Evolutionary conservation across 2,113 vertebrate species (phyloP).

Genomic region (Hydrolagus affinis): DNA sequence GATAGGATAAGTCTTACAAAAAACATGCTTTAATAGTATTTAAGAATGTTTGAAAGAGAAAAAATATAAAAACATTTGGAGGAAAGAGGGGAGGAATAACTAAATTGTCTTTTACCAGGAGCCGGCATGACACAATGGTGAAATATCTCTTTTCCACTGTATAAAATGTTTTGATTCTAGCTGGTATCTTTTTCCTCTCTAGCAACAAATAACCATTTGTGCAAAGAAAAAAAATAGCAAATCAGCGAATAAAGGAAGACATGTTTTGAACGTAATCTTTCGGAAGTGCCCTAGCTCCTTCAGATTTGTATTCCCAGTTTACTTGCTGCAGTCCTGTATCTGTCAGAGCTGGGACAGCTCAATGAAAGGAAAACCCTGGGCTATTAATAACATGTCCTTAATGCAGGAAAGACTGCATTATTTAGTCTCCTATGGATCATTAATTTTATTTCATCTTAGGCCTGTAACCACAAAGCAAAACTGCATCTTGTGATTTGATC

Average conservation of each 20-base stretch:
- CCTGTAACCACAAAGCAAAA: neutral
- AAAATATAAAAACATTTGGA: too few relatives aligned
- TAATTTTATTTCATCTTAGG: conserved; percentile 17
- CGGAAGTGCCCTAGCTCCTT: neutral
- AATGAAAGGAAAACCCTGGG: neutral
- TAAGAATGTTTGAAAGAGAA: too few relatives aligned
- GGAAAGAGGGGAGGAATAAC: too few relatives aligned
- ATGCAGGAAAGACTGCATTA: conserved; percentile 1
- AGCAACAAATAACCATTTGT: neutral
- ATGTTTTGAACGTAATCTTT: neutral
- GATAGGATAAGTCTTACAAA: too few relatives aligned
- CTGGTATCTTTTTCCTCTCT: neutral
- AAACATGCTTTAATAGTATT: too few relatives aligned
- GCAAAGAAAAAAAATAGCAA: neutral
- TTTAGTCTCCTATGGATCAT: conserved; percentile 16
- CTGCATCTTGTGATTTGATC: neutral
- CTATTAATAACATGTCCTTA: neutral
- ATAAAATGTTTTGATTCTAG: neutral
- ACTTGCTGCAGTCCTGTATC: neutral
- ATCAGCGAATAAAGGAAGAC: neutral
- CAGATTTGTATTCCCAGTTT: neutral
- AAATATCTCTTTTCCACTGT: too few relatives aligned
- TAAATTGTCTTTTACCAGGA: too few relatives aligned
- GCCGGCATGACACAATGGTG: too few relatives aligned
- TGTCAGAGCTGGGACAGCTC: conserved; percentile 5